phyloP scores from a whole-genome alignment of 2,797 vertebrate genomes.

The Lepilemur septentrionalis region DNA sequence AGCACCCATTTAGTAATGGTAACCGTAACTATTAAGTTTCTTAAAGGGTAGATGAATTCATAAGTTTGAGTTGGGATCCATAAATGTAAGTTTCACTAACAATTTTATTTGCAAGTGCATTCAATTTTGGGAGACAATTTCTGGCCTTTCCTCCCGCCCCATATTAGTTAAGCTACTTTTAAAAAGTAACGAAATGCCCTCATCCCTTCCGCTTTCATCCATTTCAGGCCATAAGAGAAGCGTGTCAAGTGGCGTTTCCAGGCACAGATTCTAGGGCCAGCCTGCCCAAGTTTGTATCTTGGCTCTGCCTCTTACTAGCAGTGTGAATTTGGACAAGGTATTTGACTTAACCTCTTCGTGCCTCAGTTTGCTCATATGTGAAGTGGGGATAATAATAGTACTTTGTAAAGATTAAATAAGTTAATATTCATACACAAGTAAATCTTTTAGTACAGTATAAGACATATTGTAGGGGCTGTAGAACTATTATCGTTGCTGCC shows the following conservation, averaged over 20 bases:
- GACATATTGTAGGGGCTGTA: not conserved
- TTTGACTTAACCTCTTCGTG: not conserved
- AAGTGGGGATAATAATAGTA: not conserved
- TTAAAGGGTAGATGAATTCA: not conserved
- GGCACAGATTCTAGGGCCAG: no score
- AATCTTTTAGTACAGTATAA: not conserved
- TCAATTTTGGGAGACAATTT: not conserved
- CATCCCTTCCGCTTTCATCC: not conserved
- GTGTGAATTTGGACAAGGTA: not conserved
- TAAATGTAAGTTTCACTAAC: not conserved
- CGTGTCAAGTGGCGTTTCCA: not conserved
- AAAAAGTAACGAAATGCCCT: not conserved
- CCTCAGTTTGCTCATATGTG: not conserved
- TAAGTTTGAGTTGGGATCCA: not conserved
- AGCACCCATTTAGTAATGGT: not conserved
- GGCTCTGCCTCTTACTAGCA: not conserved
- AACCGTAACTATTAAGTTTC: not conserved
- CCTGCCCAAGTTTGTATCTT: not conserved
- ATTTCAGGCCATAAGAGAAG: not conserved
- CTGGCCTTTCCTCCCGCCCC: not conserved
- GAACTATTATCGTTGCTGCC: not conserved
- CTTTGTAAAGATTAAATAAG: not conserved
- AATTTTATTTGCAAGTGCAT: not conserved
- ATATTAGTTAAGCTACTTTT: not conserved
- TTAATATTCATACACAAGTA: not conserved